Evolutionary conservation across 2,797 vertebrate species (phyloP).

Genomic region (Clangula hyemalis): DNA sequence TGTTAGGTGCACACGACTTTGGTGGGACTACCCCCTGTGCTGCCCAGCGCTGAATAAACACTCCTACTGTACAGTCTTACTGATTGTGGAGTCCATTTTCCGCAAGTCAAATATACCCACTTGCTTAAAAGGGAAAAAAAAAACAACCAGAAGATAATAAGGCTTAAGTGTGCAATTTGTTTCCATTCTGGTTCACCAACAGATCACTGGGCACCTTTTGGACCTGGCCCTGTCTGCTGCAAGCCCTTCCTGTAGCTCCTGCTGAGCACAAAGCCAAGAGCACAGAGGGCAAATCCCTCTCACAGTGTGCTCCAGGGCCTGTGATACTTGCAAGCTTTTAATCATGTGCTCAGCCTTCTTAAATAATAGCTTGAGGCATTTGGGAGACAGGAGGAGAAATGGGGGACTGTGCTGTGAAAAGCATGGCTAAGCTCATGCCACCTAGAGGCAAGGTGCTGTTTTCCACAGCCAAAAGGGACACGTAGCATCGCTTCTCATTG

Average conservation of each 20-base stretch:
- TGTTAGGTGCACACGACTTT: too few species aligned
- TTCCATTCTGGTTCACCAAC: neutral
- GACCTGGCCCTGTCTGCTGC: neutral
- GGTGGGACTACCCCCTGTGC: too few species aligned
- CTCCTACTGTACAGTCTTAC: too few species aligned
- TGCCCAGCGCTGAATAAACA: too few species aligned
- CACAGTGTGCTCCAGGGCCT: rapidly evolving
- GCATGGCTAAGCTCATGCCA: neutral
- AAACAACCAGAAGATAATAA: neutral
- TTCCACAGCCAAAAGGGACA: neutral
- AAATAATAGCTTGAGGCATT: neutral
- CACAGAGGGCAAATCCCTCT: neutral
- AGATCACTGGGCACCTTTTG: neutral
- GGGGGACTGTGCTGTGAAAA: neutral
- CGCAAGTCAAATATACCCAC: rapidly evolving
- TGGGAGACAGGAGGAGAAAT: neutral
- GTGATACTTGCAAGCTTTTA: neutral
- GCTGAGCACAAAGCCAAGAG: neutral
- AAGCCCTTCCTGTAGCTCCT: neutral
- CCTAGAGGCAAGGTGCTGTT: neutral
- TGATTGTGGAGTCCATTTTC: too few species aligned
- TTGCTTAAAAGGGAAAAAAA: neutral
- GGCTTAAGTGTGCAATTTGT: neutral
- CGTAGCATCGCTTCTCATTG: neutral
- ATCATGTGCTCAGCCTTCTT: neutral